phyloP scores from a whole-genome alignment of 2,888 invertebrate species.

The Heliconius cydno region DNA sequence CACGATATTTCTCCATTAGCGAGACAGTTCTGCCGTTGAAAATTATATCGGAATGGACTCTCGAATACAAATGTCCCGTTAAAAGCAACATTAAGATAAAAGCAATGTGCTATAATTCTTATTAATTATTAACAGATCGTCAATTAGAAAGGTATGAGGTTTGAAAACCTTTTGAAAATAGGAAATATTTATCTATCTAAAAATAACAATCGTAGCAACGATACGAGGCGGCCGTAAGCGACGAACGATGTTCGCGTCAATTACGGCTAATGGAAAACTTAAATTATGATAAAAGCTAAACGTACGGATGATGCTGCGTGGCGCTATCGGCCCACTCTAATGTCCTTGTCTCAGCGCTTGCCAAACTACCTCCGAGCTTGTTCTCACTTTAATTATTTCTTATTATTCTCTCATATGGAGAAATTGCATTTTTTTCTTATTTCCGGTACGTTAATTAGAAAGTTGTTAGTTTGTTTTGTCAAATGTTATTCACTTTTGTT shows the following conservation, averaged over 20 bases:
- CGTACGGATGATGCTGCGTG: slow-evolving; percentile 72
- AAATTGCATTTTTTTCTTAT: background rate
- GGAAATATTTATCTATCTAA: slow-evolving; percentile 79
- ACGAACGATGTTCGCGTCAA: slow-evolving; percentile 83
- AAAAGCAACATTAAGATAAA: slow-evolving; percentile 81
- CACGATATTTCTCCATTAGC: slow-evolving; percentile 78
- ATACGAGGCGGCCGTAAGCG: slow-evolving; percentile 76
- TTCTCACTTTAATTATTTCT: background rate
- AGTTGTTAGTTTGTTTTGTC: background rate
- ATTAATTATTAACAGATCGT: slow-evolving; percentile 80
- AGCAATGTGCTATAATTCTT: slow-evolving; percentile 77
- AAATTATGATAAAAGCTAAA: slow-evolving; percentile 83
- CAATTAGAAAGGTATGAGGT: slow-evolving; percentile 75
- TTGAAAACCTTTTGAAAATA: slow-evolving; percentile 73
- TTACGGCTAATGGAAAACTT: slow-evolving; percentile 83
- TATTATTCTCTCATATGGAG: background rate
- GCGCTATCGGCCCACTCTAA: slow-evolving; percentile 53
- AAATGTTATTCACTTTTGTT: background rate
- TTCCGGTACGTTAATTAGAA: background rate
- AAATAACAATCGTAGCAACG: slow-evolving; percentile 76
- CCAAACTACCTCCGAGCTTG: slow-evolving; percentile 11
- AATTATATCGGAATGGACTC: slow-evolving; percentile 75
- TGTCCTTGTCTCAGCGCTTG: slow-evolving; percentile 36
- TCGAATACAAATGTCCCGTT: slow-evolving; percentile 76
- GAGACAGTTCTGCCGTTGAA: slow-evolving; percentile 67